phyloP scores from a whole-genome alignment of 1,140 invertebrate species.

The Nylanderia fulva region DNA sequence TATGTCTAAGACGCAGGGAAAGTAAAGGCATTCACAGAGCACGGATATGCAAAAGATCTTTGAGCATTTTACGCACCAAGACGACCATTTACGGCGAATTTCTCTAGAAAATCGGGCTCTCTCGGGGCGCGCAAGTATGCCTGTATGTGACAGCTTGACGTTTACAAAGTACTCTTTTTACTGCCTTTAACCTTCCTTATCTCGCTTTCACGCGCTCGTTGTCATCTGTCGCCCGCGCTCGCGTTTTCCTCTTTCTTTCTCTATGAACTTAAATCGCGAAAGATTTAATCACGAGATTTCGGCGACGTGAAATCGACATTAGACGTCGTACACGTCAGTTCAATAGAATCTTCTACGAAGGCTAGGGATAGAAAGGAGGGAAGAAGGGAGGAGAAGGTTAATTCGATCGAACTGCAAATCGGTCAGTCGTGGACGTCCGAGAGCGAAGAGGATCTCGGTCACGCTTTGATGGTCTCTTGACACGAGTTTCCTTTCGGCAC shows the following conservation, averaged over 20 bases:
- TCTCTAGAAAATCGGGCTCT: conserved; percentile 54
- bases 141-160: conserved; percentile 70
- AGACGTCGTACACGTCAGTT: not conserved
- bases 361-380: not conserved
- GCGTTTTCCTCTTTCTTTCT: conserved; percentile 9
- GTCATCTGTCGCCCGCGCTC: not conserved
- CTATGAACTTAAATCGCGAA: conserved; percentile 40
- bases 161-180: conserved; percentile 66
- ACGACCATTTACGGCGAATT: conserved; percentile 67
- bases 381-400: conserved; percentile 28
- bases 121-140: conserved; percentile 34
- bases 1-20: conserved; percentile 9
- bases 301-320: conserved; percentile 7
- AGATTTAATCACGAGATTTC: conserved; percentile 73
- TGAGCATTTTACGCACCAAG: conserved; percentile 25
- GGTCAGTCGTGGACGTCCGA: conserved; percentile 28
- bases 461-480: conserved; percentile 77
- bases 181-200: conserved; percentile 47
- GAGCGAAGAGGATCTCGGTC: conserved; percentile 60
- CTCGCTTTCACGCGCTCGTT: not conserved
- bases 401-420: conserved; percentile 57
- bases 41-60: conserved; percentile 19
- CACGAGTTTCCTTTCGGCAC: conserved; percentile 74
- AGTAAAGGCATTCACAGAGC: conserved; percentile 45
- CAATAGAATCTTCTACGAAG: not conserved